Percentiles rank a stretch among this genome's conserved stretches.
Conservation (phyloP, 1,140 invertebrate species). For the Lordiphosa stackelbergi region DNA sequence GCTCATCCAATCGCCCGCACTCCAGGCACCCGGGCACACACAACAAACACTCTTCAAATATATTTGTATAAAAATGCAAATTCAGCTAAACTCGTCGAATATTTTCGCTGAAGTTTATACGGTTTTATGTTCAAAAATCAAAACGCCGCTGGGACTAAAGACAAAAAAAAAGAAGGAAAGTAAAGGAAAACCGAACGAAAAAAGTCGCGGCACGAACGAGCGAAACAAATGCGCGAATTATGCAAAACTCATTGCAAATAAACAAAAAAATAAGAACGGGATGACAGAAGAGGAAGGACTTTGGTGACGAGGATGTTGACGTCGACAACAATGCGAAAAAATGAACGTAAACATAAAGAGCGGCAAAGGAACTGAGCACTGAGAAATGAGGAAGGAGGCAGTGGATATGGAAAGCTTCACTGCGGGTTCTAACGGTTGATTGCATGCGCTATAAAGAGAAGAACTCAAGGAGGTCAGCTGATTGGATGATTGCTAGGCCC, state of each 20-base stretch:
- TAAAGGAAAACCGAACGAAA: slow-evolving; percentile 20
- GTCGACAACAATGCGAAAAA: slow-evolving; percentile 69
- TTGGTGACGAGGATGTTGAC: slow-evolving; percentile 68
- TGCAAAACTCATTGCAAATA: slow-evolving; percentile 74
- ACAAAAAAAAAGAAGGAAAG: slow-evolving; percentile 37
- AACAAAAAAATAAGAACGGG: slow-evolving; percentile 35
- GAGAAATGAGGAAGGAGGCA: neutral
- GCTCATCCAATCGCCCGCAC: slow-evolving; percentile 32
- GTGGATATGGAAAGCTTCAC: neutral
- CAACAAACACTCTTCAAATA: slow-evolving; percentile 67
- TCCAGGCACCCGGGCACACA: neutral
- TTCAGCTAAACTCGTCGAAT: slow-evolving; percentile 73
- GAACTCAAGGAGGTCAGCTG: slow-evolving; percentile 59
- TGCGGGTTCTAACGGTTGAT: slow-evolving; percentile 54
- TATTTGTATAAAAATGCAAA: slow-evolving; percentile 76
- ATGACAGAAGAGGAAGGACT: slow-evolving; percentile 21
- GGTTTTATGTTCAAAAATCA: slow-evolving; percentile 68
- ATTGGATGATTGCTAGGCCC: slow-evolving; percentile 62
- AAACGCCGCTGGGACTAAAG: slow-evolving; percentile 43
- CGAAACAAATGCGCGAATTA: slow-evolving; percentile 74
- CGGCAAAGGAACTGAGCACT: slow-evolving; percentile 46
- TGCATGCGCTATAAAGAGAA: slow-evolving; percentile 46
- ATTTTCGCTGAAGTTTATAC: slow-evolving; percentile 61
- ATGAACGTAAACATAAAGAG: slow-evolving; percentile 70
- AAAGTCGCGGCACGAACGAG: slow-evolving; percentile 27